Base-by-base conservation (phyloP, 2,797 vertebrate species). In the Cephalopachus bancanus region DNA sequence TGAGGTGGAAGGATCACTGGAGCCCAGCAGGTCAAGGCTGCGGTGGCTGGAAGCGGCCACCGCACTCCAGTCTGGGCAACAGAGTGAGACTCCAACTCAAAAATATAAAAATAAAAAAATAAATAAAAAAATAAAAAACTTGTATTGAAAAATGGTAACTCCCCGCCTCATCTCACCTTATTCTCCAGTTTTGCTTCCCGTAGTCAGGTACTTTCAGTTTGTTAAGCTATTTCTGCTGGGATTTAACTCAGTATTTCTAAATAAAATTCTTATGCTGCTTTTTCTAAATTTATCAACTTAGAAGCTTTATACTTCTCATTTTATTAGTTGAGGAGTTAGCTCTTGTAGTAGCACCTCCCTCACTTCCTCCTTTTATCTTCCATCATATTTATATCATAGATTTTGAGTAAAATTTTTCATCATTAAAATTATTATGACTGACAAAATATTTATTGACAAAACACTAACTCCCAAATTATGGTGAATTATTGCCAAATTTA, bases 231-330 rank as follows among this genome's bases (percentile, higher is more conserved):
- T 76, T 94, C 71, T 72, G 57, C 55, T 74, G 51, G 64, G 69
- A 65, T 94, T 89, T 92, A 26, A 62, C 28, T 83, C 30, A 93
- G 16, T 72, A 11, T 93, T 93, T 96, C 49, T 84, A 83, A 93
- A 60, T 92, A 60, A 81, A 92, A 65, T 83, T 37, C 30, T 83
- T 95, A 62, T 69, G 88, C 84, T 90, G 53, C 28, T 85, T 81
- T 95, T 87, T 79, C 74, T 81, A 71, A 84, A 71, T 55, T 75
- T 89, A 64, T 62, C 53, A 80, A 10, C 85, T 94, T 92, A 87
- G 76, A 81, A 55, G 26, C 86, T 81, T 84, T 78, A 19, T 94
- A 75, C 9, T 95, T 92, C 64, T 30, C 84, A 8, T 87, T 74
- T n/a, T 4, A 89, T 26, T 72, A 51, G 22, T 67, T 94, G 90